Conservation (phyloP, 2,113 vertebrate genomes). For the Rhagologus leucostigma region DNA sequence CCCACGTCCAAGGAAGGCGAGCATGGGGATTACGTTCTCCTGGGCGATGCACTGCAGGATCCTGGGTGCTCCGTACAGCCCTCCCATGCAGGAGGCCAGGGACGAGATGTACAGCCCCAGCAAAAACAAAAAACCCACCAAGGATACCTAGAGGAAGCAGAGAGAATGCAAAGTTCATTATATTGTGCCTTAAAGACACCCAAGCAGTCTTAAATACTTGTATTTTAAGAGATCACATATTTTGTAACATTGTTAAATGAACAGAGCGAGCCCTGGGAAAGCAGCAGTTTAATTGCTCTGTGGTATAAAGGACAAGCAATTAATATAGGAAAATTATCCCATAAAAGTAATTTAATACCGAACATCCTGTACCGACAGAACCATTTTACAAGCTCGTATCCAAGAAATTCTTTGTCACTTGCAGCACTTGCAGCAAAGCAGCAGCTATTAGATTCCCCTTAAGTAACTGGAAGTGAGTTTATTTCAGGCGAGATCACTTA, state of each 20-base stretch:
- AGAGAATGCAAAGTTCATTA: neutral
- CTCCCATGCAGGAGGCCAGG: conserved; percentile 97
- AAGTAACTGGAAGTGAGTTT: conserved; percentile 64
- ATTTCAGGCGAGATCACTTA: conserved; percentile 59
- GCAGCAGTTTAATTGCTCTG: neutral
- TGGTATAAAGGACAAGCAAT: conserved; percentile 20
- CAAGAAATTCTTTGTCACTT: conserved; percentile 37
- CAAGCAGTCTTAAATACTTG: neutral
- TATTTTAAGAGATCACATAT: neutral
- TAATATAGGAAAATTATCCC: conserved; percentile 48
- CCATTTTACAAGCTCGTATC: conserved; percentile 37
- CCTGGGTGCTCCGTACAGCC: conserved; percentile 91
- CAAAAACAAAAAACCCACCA: conserved; percentile 96
- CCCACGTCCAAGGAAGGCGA: conserved; percentile 83
- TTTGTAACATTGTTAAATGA: neutral
- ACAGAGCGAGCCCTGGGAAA: neutral
- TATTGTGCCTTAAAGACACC: neutral
- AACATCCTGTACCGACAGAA: conserved; percentile 46
- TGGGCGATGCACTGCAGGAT: conserved; percentile 96
- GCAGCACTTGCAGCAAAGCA: conserved; percentile 14
- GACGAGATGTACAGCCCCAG: conserved; percentile 95
- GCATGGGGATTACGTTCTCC: conserved; percentile 88
- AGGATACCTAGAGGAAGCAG: conserved; percentile 84
- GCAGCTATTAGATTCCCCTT: conserved; percentile 29
- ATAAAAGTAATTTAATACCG: conserved; percentile 48